Base-by-base conservation (phyloP, 2,888 invertebrate genomes). In the Lomographa bimaculata region DNA sequence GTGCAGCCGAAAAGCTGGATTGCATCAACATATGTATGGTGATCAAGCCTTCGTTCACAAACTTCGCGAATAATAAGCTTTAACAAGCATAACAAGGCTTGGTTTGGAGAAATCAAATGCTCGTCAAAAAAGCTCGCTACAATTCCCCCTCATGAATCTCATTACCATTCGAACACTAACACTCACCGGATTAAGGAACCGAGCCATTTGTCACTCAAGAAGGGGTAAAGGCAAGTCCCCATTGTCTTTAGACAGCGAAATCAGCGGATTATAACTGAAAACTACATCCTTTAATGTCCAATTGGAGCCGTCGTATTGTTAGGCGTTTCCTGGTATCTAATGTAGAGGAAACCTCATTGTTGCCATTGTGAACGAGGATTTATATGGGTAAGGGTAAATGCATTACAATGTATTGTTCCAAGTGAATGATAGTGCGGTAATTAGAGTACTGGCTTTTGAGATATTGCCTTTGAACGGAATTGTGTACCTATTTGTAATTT, bases 181-280 rank as follows among this genome's bases (percentile, higher is more conserved):
- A 62, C 65, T 64, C 57, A 44, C 42, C 50, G 76, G 75, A 79
- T 81, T 78, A 83, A 70, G 77, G 77, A 82, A 83, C 68, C 62
- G 69, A 65, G 71, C 72, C 79, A 82, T 84, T 84, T 79, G 79
- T 84, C 83, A 83, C 76, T 79, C 72, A 76, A 76, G 77, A 69
- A 79, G 71, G 78, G 73, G 65, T 68, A 74, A 72, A 69, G 73
- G 35, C 29, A 26, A 25, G 27, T 72, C 49, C 50, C 72, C 59
- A 79, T 84, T 84, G 84, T 84, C 74, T 70, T 43, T 56, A 68
- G 71, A 71, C 70, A 46, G 45, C 33, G 40, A 50, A 50, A 53
- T 50, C 49, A 49, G 40, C 40, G 40, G 43, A 40, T 30, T 52
- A 46, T 46, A 43, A 33, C 38, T 39, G 41, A 27, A 44, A 41